phyloP scores from a whole-genome alignment of 2,888 invertebrate species.

The Leptopilina myrica region DNA sequence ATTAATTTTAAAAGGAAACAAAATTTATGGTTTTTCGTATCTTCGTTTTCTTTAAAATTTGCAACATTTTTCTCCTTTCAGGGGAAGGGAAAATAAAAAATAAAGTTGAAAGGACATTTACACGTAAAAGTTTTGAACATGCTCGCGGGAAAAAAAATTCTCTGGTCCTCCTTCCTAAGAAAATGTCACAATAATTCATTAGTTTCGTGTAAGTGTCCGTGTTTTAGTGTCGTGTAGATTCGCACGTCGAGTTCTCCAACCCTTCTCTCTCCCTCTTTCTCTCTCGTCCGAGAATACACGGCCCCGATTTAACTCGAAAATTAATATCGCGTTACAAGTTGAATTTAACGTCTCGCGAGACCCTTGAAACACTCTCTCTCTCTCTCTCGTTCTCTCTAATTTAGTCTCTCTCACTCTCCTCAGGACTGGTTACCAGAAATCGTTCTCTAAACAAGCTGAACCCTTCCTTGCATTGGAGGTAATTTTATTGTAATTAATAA shows the following conservation, averaged over 20 bases:
- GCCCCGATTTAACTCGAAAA: conserved; percentile 58
- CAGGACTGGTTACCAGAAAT: conserved; percentile 32
- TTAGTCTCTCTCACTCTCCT: neutral
- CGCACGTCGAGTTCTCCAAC: conserved; percentile 45
- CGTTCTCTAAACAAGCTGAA: conserved; percentile 37
- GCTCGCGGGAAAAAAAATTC: conserved; percentile 46
- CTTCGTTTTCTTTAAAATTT: neutral
- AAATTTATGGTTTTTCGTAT: neutral
- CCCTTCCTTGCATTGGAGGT: neutral
- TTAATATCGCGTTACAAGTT: conserved; percentile 57
- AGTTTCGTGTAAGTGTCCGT: conserved; percentile 52
- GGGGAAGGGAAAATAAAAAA: neutral
- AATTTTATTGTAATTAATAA: conserved; percentile 39
- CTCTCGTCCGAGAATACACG: conserved; percentile 52
- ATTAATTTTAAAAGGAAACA: neutral
- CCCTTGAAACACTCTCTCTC: conserved; percentile 11
- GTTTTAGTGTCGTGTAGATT: conserved; percentile 55
- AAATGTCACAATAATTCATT: conserved; percentile 57
- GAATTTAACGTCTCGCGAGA: conserved; percentile 39
- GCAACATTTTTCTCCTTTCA: neutral
- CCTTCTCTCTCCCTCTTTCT: conserved; percentile 9
- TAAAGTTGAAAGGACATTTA: conserved; percentile 7
- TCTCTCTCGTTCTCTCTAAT: neutral
- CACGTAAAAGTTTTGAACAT: conserved; percentile 16
- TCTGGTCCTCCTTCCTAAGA: conserved; percentile 47